Percentiles rank a stretch among this genome's conserved stretches.
phyloP scores from a whole-genome alignment of 2,113 vertebrate species.

The Rhynchopsitta pachyrhyncha region DNA sequence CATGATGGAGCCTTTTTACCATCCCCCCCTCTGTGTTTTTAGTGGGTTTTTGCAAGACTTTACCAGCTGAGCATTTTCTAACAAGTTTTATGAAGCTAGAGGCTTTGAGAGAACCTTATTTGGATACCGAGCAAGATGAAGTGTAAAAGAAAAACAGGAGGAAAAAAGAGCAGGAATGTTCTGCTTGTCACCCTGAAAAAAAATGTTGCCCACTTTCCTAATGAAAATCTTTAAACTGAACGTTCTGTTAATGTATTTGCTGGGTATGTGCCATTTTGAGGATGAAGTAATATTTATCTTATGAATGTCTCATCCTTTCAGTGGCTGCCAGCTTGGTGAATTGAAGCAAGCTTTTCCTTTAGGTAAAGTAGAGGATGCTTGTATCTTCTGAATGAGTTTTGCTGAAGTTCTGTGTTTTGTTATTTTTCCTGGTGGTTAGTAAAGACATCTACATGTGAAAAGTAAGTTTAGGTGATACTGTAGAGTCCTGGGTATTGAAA shows the following conservation, averaged over 20 bases:
- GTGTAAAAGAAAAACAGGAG: background rate
- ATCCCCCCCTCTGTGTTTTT: background rate
- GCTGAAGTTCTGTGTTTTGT: background rate
- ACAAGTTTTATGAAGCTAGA: background rate
- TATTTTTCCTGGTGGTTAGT: background rate
- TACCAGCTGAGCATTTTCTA: background rate
- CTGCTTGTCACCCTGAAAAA: background rate
- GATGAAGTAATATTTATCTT: background rate
- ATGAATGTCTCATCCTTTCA: background rate
- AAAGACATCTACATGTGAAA: background rate
- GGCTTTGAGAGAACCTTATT: background rate
- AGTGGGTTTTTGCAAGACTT: background rate
- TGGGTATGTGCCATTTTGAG: conserved; percentile 21
- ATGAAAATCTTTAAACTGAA: conserved; percentile 6
- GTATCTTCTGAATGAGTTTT: background rate
- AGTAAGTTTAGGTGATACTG: background rate
- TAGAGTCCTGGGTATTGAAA: background rate
- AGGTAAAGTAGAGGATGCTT: background rate
- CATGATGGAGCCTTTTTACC: background rate
- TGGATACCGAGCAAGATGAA: background rate
- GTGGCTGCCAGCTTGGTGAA: background rate
- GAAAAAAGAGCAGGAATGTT: background rate
- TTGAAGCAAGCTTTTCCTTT: background rate
- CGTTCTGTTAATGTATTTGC: conserved; percentile 19
- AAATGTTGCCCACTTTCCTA: background rate